Base-by-base conservation (phyloP, 2,113 vertebrate species). In the Phocoena sinus region DNA sequence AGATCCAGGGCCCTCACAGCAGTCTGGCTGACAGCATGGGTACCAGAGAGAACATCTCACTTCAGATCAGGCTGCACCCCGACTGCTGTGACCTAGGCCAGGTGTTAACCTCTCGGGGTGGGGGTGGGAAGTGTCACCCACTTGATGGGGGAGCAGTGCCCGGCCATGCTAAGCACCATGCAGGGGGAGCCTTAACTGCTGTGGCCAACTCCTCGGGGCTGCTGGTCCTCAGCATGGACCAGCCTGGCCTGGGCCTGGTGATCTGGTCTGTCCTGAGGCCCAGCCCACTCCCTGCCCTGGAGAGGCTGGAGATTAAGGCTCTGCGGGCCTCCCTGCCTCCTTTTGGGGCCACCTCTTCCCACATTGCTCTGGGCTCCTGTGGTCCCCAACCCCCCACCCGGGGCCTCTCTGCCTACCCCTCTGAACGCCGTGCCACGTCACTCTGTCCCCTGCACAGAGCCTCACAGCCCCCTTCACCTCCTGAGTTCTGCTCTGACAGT, bases 401-500 rank as follows among this genome's bases (percentile, higher is more conserved):
- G 38, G 53, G 36, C 20, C 44, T 63, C 56, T 41, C 18, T 23
- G 23, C 25, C 44, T 80, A 14, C 41, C 15, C 25, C 80, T n/a
- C 44, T 23, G 56, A 56, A 3, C 20, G 12, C 67, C 36, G 15
- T 21, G 47, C 25, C 7, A 5, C 1, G 0, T 44, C 28, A 5
- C 73, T 87, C 73, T 82, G 28, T n/a, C 31, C 0, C 28, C 25
- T 38, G 3, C 25, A 41, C 13, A 2, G 23, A 38, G 33, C 3
- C 23, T 15, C 31, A 6, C 0, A 0, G 5, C 26, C 6, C 0
- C 41, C 70, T 74, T 41, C 60, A 14, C 31, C 9, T 90, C 58
- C 92, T 25, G 67, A 56, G 50, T 53, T 31, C 21, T 65, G 63
- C 26, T 81, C 2, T 65, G 28, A 36, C 28, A 36, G 58, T 10